Evolutionary conservation across 1,140 invertebrate genomes (phyloP).

Genomic region (Cydia strobilella): DNA sequence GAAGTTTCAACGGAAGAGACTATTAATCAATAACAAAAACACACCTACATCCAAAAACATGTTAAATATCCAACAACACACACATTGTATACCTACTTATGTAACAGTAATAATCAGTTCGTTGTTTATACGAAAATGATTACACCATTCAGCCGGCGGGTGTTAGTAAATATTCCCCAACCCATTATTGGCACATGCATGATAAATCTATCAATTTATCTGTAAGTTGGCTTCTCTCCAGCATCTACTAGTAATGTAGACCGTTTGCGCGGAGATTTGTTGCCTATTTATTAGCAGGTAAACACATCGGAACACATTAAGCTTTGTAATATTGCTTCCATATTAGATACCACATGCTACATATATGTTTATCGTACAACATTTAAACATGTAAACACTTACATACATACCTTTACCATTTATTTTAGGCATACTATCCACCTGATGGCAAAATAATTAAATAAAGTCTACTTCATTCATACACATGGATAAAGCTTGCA

Average conservation of each 20-base stretch:
- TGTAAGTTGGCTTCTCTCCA: neutral
- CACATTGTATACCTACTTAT: neutral
- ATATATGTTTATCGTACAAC: too few relatives aligned
- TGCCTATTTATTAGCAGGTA: conserved; percentile 9
- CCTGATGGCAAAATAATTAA: too few relatives aligned
- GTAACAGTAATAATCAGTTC: neutral
- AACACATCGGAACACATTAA: neutral
- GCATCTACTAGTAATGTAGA: neutral
- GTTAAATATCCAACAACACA: neutral
- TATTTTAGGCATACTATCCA: too few relatives aligned
- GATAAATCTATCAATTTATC: conserved; percentile 21
- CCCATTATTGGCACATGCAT: neutral
- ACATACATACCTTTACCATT: too few relatives aligned
- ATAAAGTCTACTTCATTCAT: too few relatives aligned
- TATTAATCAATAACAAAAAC: too few relatives aligned
- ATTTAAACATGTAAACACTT: too few relatives aligned
- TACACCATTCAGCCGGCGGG: neutral
- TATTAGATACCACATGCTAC: too few relatives aligned
- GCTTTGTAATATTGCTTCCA: neutral
- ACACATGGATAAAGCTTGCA: too few relatives aligned
- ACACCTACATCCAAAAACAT: too few relatives aligned
- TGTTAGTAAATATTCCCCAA: neutral
- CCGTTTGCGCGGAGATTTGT: neutral
- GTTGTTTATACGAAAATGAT: conserved; percentile 1
- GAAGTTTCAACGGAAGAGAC: too few relatives aligned